A percentile compares a stretch with the other conserved stretches of the same genome.
Evolutionary conservation across 2,888 invertebrate species (phyloP).

Genomic region (Julus scanicus): DNA sequence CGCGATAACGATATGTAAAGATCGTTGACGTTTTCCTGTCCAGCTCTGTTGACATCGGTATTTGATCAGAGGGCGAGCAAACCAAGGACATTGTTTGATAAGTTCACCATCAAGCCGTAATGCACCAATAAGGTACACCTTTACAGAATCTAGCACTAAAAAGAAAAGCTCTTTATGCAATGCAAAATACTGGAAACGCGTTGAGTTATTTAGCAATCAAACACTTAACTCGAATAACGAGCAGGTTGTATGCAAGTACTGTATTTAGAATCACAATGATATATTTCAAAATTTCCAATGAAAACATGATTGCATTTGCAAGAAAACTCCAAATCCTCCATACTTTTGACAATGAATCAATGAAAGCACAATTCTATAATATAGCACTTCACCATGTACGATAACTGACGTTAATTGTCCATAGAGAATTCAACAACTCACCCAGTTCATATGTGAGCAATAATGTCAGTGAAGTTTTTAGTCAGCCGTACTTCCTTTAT

Average conservation of each 20-base stretch:
- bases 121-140: no score
- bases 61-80: neutral
- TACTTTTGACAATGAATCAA: neutral
- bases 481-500: neutral
- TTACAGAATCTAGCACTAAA: no score
- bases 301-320: no score
- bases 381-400: neutral
- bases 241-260: no score
- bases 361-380: neutral
- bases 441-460: neutral
- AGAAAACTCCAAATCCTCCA: neutral
- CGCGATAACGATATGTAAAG: conserved; percentile 8
- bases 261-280: no score
- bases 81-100: no score
- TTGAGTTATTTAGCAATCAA: no score
- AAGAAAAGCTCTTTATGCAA: no score
- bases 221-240: no score
- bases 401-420: neutral
- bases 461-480: neutral
- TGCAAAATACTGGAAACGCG: no score
- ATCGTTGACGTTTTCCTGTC: conserved; percentile 6
- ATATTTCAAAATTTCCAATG: no score
- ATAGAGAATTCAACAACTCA: neutral
- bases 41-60: neutral
- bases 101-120: no score